Percentiles rank a stretch among this genome's conserved stretches.
phyloP scores from a whole-genome alignment of 2,888 invertebrate genomes.

The Xestia sexstrigata region DNA sequence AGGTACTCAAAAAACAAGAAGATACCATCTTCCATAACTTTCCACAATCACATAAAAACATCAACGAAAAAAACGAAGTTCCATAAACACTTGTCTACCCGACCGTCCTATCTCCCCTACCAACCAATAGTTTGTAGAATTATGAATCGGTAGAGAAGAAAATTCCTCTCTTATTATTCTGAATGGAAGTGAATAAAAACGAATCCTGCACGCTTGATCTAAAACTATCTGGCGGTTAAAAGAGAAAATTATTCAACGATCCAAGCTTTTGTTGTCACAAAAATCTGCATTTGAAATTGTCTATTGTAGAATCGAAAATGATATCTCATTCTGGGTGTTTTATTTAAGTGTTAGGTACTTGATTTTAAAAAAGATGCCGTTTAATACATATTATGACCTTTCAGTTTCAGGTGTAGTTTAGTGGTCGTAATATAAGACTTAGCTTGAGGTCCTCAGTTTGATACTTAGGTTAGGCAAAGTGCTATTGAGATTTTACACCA shows the following conservation, averaged over 20 bases:
- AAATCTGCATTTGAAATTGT: constrained; percentile 18
- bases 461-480: too few species aligned
- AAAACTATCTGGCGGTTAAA: constrained; percentile 10
- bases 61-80: background rate
- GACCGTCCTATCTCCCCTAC: constrained; percentile 41
- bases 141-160: constrained; percentile 49
- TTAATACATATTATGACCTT: too few species aligned
- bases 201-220: constrained; percentile 1
- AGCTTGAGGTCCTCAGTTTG: too few species aligned
- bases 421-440: too few species aligned
- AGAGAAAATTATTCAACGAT: constrained; percentile 28
- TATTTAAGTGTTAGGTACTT: background rate
- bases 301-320: background rate
- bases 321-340: background rate
- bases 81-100: constrained; percentile 42
- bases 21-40: background rate
- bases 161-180: background rate
- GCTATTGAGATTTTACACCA: too few species aligned
- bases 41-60: background rate
- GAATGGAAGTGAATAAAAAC: constrained; percentile 23
- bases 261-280: constrained; percentile 21
- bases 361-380: background rate
- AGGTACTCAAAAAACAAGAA: background rate
- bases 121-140: constrained; percentile 40
- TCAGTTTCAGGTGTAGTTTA: too few species aligned